Conservation (phyloP, 2,113 vertebrate genomes). For the Sebastes fasciatus region DNA sequence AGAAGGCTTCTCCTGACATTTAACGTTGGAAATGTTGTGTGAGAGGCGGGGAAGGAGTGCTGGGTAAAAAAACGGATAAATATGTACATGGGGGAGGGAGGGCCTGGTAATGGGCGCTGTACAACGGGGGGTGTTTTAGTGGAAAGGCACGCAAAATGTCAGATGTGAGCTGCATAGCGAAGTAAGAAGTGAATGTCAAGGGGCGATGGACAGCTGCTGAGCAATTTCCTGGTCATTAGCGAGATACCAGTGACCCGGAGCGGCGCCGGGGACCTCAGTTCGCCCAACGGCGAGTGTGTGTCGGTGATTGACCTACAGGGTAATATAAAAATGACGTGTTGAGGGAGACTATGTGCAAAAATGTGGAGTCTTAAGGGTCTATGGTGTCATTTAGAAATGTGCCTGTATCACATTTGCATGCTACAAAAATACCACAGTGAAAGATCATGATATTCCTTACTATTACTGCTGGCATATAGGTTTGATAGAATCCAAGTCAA, state of each 20-base stretch:
- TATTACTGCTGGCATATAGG: too few relatives aligned
- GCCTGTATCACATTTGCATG: background rate
- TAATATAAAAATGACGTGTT: conserved; percentile 4
- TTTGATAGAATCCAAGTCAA: background rate
- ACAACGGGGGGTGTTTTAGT: conserved; percentile 8
- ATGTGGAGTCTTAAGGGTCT: background rate
- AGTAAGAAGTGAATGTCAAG: conserved; percentile 49
- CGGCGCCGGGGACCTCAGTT: conserved; percentile 8
- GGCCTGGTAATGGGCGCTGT: conserved; percentile 13
- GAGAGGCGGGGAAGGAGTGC: background rate
- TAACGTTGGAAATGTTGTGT: conserved; percentile 18
- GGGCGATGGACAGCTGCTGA: conserved; percentile 46
- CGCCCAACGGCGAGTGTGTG: background rate
- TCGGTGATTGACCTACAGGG: conserved; percentile 11
- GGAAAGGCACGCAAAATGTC: conserved; percentile 59
- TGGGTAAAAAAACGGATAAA: conserved; percentile 23
- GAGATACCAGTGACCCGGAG: conserved; percentile 27
- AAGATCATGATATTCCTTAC: background rate
- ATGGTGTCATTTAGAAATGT: background rate
- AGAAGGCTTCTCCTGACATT: conserved; percentile 71
- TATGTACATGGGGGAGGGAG: background rate
- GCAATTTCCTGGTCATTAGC: conserved; percentile 51
- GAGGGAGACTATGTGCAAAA: background rate
- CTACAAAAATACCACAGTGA: too few relatives aligned
- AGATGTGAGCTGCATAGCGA: conserved; percentile 33